These are phyloP conservation scores for Lasioglossum albipes DNA, from an alignment of 1,140 invertebrate genomes.

Conservation along the genomic window DNA sequence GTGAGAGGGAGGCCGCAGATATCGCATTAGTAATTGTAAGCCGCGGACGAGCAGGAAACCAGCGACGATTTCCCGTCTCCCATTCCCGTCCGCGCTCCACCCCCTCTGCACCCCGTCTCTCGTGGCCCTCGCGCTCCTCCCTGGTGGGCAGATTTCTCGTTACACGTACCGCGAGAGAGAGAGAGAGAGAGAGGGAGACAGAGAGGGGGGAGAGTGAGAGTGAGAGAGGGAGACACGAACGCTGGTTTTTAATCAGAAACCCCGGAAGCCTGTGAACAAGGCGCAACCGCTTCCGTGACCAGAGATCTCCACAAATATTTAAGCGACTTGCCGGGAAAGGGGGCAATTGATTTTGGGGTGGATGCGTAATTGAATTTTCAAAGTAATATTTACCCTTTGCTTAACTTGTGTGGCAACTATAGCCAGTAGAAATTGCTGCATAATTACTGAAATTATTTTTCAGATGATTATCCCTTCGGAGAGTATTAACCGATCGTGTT, in stretches of 20 bases:
- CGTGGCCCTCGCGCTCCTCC: background rate
- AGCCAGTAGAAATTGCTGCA: too few species aligned
- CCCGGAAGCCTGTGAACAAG: background rate
- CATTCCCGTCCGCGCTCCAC: background rate
- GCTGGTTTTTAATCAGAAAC: conserved; percentile 25
- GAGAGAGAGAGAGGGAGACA: too few species aligned
- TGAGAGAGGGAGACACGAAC: background rate
- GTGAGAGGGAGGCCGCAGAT: background rate
- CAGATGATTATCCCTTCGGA: too few species aligned
- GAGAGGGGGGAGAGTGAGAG: too few species aligned
- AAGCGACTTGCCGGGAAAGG: too few species aligned
- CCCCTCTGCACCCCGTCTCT: background rate
- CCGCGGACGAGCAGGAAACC: background rate
- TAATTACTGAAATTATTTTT: too few species aligned
- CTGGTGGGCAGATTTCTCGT: conserved; percentile 5
- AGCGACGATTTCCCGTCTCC: background rate
- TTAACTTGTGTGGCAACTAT: too few species aligned
- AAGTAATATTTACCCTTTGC: too few species aligned
- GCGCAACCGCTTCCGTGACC: background rate
- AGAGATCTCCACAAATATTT: background rate
- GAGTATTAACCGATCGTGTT: too few species aligned
- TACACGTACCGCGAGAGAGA: background rate
- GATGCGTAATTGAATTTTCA: too few species aligned
- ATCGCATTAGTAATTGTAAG: conserved; percentile 13
- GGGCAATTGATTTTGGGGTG: too few species aligned